These are phyloP conservation scores for Cryptoprocta ferox DNA, from an alignment of 2,797 vertebrate genomes.

Conservation along the genomic window DNA sequence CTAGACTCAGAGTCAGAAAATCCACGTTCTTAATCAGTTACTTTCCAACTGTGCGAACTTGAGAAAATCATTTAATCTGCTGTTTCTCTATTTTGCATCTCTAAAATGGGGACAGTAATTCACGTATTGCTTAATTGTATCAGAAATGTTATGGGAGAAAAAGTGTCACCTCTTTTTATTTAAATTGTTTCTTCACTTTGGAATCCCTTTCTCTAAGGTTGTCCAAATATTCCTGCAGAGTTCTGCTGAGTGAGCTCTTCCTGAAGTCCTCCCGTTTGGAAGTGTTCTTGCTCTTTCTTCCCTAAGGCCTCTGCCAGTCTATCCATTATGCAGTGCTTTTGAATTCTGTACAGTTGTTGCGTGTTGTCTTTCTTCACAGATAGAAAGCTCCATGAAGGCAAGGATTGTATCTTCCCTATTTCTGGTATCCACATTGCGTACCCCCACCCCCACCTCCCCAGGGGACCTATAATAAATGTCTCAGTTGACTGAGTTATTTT, in stretches of 20 bases:
- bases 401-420: not conserved
- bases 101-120: not conserved
- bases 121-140: not conserved
- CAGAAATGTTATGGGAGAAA: not conserved
- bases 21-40: not conserved
- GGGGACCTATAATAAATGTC: not conserved
- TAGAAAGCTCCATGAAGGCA: not conserved
- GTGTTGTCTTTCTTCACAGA: not conserved
- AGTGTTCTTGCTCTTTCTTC: not conserved
- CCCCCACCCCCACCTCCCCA: fast-evolving
- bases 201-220: constrained; percentile 17
- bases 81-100: not conserved
- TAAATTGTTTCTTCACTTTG: constrained; percentile 24
- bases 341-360: not conserved
- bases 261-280: not conserved
- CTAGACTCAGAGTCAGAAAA: constrained; percentile 12
- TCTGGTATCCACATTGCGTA: not conserved
- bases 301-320: not conserved
- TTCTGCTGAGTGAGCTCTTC: not conserved
- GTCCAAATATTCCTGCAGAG: not conserved
- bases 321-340: not conserved
- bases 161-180: not conserved
- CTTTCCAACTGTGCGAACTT: not conserved
- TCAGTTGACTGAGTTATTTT: constrained; percentile 14
- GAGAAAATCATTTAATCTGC: not conserved